phyloP scores from a whole-genome alignment of 1,140 invertebrate species.

The Aphaenogaster rudis region DNA sequence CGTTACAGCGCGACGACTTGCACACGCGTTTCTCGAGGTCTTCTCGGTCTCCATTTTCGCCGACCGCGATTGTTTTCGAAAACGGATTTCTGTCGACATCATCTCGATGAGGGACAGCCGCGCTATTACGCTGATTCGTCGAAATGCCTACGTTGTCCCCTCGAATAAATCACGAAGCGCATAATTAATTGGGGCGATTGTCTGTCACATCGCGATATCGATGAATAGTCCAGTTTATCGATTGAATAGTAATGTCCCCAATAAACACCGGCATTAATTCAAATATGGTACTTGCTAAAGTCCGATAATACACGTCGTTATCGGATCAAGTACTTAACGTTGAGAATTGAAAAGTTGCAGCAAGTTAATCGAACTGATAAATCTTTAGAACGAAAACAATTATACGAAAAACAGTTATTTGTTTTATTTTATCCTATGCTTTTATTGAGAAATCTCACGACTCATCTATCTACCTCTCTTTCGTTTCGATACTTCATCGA shows the following conservation, averaged over 20 bases:
- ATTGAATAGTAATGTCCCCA: conserved; percentile 50
- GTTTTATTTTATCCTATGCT: background rate
- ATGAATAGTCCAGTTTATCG: conserved; percentile 54
- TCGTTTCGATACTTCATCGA: conserved; percentile 11
- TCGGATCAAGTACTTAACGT: conserved; percentile 6
- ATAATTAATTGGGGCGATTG: conserved; percentile 78
- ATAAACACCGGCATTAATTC: conserved; percentile 46
- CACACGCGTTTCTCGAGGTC: background rate
- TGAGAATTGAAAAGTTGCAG: background rate
- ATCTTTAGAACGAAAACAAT: background rate
- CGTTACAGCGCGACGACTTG: too few relatives aligned
- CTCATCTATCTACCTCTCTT: background rate
- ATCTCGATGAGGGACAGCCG: conserved; percentile 44
- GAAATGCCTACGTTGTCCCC: conserved; percentile 56
- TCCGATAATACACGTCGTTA: background rate
- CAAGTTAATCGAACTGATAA: background rate
- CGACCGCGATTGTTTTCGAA: conserved; percentile 41
- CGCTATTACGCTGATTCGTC: conserved; percentile 57
- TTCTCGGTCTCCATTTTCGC: conserved; percentile 11
- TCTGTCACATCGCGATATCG: conserved; percentile 70
- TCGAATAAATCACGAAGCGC: conserved; percentile 73
- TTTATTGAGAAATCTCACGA: background rate
- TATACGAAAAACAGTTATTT: background rate
- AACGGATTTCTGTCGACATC: conserved; percentile 54
- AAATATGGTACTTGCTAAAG: conserved; percentile 22